Conservation (phyloP, 2,113 vertebrate species). For the Anhinga rufa region DNA sequence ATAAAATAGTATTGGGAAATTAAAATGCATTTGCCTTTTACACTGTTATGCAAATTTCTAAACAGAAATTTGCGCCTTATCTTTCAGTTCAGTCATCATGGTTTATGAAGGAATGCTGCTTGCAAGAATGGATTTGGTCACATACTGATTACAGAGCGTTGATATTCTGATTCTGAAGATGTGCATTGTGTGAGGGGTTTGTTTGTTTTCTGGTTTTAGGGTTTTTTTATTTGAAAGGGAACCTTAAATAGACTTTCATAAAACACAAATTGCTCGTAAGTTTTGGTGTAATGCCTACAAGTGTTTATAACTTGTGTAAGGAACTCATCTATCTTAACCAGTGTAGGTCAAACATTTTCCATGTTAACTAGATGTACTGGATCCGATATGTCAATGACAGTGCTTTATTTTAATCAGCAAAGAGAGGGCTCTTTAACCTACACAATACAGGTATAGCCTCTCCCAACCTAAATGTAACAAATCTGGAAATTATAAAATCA, state of each 20-base stretch:
- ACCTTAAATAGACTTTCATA: slow-evolving; percentile 44
- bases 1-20: neutral
- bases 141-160: neutral
- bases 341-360: slow-evolving; percentile 54
- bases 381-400: slow-evolving; percentile 46
- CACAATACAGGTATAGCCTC: slow-evolving; percentile 41
- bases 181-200: neutral
- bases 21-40: neutral
- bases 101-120: neutral
- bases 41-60: slow-evolving; percentile 33
- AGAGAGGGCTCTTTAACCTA: slow-evolving; percentile 37
- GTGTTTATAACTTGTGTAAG: slow-evolving; percentile 60
- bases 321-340: slow-evolving; percentile 65
- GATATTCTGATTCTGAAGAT: neutral
- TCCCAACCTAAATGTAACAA: slow-evolving; percentile 11
- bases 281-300: slow-evolving; percentile 40
- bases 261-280: slow-evolving; percentile 45
- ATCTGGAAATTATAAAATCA: slow-evolving; percentile 71
- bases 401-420: slow-evolving; percentile 56
- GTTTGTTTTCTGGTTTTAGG: neutral
- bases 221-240: slow-evolving; percentile 35
- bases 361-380: slow-evolving; percentile 62
- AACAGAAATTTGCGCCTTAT: slow-evolving; percentile 16
- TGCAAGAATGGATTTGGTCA: slow-evolving; percentile 4
- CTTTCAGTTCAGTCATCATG: slow-evolving; percentile 3